These are phyloP conservation scores for Scaptomyza parva DNA, from an alignment of 2,888 invertebrate species.

Conservation along the genomic window DNA sequence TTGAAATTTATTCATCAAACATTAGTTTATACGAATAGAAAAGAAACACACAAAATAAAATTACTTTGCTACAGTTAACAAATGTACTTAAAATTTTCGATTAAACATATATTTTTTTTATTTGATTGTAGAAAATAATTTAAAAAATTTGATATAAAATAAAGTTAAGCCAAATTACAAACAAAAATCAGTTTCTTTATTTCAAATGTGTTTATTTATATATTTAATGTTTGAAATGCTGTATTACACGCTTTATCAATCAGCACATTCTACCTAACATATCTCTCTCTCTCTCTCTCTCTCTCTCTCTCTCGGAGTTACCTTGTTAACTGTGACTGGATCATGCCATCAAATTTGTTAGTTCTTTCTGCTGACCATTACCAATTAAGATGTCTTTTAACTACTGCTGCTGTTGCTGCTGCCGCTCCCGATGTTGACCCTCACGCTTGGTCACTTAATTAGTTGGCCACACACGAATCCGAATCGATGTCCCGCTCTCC, in stretches of 20 bases:
- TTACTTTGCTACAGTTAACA: too few relatives aligned
- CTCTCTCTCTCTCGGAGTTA: background rate
- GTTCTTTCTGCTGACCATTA: constrained; percentile 5
- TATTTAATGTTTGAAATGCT: background rate
- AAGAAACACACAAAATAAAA: too few relatives aligned
- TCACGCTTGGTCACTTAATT: constrained; percentile 79
- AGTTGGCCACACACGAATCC: constrained; percentile 68
- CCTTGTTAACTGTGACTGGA: constrained; percentile 2
- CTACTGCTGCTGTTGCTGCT: constrained; percentile 22
- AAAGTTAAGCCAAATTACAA: too few relatives aligned
- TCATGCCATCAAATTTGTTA: constrained; percentile 42
- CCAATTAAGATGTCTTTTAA: constrained; percentile 50
- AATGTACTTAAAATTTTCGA: too few relatives aligned
- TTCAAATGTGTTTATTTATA: too few relatives aligned
- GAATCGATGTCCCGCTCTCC: constrained; percentile 16
- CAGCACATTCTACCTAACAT: constrained; percentile 3
- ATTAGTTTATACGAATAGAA: too few relatives aligned
- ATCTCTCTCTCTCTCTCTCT: background rate
- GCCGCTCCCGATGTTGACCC: constrained; percentile 60
- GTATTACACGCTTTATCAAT: constrained; percentile 5
- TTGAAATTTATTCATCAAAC: too few relatives aligned
- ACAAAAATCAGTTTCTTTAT: too few relatives aligned
- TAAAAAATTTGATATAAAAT: too few relatives aligned
- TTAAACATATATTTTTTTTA: too few relatives aligned
- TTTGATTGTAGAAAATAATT: too few relatives aligned